phyloP scores from a whole-genome alignment of 2,888 invertebrate species.

The Latrodectus hesperus region DNA sequence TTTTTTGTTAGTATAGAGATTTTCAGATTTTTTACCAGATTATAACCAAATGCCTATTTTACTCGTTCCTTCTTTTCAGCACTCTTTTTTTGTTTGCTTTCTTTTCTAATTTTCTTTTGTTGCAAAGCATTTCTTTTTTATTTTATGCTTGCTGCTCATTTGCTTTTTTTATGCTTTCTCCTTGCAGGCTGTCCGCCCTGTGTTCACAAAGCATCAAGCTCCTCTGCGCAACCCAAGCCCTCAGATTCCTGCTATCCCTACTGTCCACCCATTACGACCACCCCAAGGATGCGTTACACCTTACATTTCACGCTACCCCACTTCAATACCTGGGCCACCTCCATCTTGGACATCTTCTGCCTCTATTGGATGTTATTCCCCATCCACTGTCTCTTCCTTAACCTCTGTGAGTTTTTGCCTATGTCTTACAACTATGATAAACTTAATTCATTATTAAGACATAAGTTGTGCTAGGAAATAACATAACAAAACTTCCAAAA shows the following conservation, averaged over 20 bases:
- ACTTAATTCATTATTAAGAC: background rate
- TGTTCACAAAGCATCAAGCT: conserved; percentile 45
- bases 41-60: too few species aligned
- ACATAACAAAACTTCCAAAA: too few species aligned
- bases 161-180: background rate
- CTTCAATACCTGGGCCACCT: conserved; percentile 26
- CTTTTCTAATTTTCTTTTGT: background rate
- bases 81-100: background rate
- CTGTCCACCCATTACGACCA: conserved; percentile 24
- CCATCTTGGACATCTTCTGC: conserved; percentile 44
- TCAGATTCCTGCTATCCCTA: conserved; percentile 12
- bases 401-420: background rate
- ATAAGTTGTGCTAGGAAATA: too few species aligned
- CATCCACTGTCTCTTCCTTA: background rate
- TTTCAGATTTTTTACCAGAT: too few species aligned
- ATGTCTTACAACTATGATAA: background rate
- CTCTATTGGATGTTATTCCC: conserved; percentile 7
- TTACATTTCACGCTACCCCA: conserved; percentile 38
- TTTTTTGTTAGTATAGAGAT: too few species aligned
- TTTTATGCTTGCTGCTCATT: background rate
- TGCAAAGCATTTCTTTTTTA: background rate
- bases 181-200: conserved; percentile 43
- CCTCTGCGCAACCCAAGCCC: conserved; percentile 29
- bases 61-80: background rate
- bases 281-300: conserved; percentile 38